Conservation (phyloP, 1,140 invertebrate species). For the Dryas iulia region DNA sequence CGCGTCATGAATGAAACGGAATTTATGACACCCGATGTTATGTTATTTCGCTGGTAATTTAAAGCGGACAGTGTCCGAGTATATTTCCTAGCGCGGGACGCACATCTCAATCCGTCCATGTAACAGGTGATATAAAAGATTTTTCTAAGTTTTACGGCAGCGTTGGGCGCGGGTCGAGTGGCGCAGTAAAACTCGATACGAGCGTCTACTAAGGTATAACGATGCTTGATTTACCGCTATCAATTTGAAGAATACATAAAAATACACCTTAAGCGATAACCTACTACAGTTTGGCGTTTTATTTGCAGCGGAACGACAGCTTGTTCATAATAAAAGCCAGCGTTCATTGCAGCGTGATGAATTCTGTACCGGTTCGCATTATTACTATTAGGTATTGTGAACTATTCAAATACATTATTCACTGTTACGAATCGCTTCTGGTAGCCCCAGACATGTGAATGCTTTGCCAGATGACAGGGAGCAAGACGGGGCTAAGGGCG, state of each 20-base stretch:
- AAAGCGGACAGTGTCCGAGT: constrained; percentile 36
- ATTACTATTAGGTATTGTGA: constrained; percentile 69
- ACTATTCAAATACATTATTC: constrained; percentile 73
- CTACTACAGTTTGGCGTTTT: constrained; percentile 21
- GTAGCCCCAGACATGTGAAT: constrained; percentile 64
- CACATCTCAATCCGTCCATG: constrained; percentile 48
- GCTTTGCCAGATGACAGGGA: constrained; percentile 70
- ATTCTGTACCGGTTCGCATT: constrained; percentile 38
- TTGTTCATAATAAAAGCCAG: constrained; percentile 5
- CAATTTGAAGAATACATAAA: constrained; percentile 64
- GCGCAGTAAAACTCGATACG: constrained; percentile 70
- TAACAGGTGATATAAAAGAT: constrained; percentile 55
- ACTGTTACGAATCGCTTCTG: constrained; percentile 75
- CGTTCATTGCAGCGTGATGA: constrained; percentile 17
- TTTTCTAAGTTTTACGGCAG: constrained; percentile 75
- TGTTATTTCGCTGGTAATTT: constrained; percentile 51
- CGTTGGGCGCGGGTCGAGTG: constrained; percentile 52
- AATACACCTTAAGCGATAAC: constrained; percentile 51
- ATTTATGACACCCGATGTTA: constrained; percentile 66
- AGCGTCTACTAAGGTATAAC: constrained; percentile 56
- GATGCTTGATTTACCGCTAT: constrained; percentile 72
- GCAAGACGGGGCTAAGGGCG: constrained; percentile 40
- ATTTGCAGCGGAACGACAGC: background rate
- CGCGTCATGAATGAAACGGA: constrained; percentile 68
- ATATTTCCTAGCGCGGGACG: constrained; percentile 16